Base-by-base conservation (phyloP, 2,113 vertebrate species). In the Pseudopodoces humilis region DNA sequence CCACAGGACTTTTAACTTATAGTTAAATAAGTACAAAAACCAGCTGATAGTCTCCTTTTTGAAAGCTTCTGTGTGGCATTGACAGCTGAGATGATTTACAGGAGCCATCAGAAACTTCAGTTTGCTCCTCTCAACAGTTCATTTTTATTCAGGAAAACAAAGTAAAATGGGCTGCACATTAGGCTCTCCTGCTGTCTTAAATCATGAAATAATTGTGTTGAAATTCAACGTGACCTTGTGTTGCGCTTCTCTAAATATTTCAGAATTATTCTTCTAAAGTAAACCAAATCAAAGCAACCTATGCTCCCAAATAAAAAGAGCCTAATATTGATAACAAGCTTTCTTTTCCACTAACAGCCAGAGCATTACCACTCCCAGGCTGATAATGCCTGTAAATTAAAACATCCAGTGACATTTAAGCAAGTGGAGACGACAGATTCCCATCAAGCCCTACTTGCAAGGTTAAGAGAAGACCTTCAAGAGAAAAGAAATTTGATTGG, bases 381-480 rank as follows among this genome's bases (percentile, higher is more conserved):
- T 64, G 52, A 56, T 69, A 69, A 76, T 12, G 13, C 75, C 85
- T 64, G 79, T 75, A 91, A 74, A 93, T 89, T 87, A 86, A 90
- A 92, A 89, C 60, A 90, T 53, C 79, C 83, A 86, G 68, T 33
- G 79, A 53, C 72, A 84, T 78, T 96, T 90, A 92, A 88, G 82
- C 69, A 96, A 81, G 55, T 1, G 5, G 53, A 86, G 56, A 56
- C 35, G 89, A 86, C 74, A 95, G 90, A 96, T 94, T 93, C 91
- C 94, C 87, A 92, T 93, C 74, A 96, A 94, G 65, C 60, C 21
- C 15, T 88, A 44, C 79, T 71, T 37, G 50, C 86, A 86, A 89
- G 90, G 79, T 89, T 83, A 95, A 92, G 67, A 78, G 72, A 86
- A 96, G 91, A 82, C 92, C 94, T 97, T 96, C 83, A 88, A 30